Conservation (phyloP, 2,888 invertebrate species). For the Tetropium fuscum region DNA sequence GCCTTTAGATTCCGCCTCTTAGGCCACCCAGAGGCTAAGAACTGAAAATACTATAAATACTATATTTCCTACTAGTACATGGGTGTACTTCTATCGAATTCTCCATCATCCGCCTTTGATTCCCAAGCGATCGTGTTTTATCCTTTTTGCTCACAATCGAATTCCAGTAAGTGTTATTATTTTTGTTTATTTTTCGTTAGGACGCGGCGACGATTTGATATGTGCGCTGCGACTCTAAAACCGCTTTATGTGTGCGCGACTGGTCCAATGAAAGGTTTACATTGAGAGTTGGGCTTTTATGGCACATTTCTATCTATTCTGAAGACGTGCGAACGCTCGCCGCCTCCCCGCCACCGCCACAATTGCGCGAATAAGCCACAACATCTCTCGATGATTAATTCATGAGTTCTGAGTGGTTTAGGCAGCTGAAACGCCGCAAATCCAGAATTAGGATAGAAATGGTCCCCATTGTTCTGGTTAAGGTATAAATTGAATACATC, state of each 20-base stretch:
- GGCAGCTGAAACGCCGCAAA: conserved; percentile 61
- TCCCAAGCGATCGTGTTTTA: not conserved
- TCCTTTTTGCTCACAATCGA: not conserved
- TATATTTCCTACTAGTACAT: no score
- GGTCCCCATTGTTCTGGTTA: conserved; percentile 58
- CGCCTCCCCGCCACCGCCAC: conserved; percentile 29
- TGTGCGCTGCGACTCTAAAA: conserved; percentile 17
- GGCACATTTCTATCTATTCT: conserved; percentile 54
- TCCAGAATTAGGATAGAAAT: conserved; percentile 63
- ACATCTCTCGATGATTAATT: conserved; percentile 64
- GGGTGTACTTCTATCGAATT: no score
- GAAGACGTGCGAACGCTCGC: conserved; percentile 49
- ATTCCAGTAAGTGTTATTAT: conserved; percentile 5
- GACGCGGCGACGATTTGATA: conserved; percentile 7
- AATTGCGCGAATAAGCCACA: conserved; percentile 58
- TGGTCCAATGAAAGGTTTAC: conserved; percentile 42
- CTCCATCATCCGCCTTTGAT: no score
- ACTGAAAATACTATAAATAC: no score
- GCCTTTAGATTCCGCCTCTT: no score
- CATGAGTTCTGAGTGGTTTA: conserved; percentile 64
- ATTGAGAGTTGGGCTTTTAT: conserved; percentile 48
- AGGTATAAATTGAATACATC: conserved; percentile 54
- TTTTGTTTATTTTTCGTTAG: conserved; percentile 13
- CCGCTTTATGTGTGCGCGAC: conserved; percentile 23
- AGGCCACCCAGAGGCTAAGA: no score